Percentiles rank a stretch among this genome's conserved stretches.
These are phyloP conservation scores for Chlorodrepanis virens DNA, from an alignment of 2,113 vertebrate genomes.

Conservation along the genomic window DNA sequence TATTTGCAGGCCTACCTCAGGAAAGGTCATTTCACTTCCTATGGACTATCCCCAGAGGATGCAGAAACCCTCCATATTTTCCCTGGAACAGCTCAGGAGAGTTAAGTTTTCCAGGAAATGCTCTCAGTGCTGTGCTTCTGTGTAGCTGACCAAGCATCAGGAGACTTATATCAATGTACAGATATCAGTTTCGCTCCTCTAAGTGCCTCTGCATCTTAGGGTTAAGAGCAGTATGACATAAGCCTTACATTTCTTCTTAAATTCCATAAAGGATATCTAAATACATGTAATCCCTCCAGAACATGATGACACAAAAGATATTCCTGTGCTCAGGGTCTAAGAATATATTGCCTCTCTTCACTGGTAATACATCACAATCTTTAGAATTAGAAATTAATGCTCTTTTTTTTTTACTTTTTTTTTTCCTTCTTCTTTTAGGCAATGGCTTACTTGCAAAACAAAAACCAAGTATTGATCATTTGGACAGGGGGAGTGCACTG, in stretches of 20 bases:
- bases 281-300: not conserved
- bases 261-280: not conserved
- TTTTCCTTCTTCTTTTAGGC: not conserved
- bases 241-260: not conserved
- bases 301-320: slow-evolving; percentile 6
- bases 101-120: not conserved
- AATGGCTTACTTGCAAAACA: not conserved
- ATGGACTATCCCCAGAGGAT: not conserved
- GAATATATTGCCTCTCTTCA: not conserved
- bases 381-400: slow-evolving; percentile 34
- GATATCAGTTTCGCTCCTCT: not conserved
- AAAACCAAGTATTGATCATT: not conserved
- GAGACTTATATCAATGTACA: not conserved
- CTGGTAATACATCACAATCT: not conserved
- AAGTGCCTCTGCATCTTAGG: not conserved
- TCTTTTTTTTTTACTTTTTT: not conserved
- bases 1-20: not conserved
- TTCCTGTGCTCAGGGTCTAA: not conserved
- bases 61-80: not conserved
- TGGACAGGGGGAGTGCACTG: not conserved
- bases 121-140: not conserved
- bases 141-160: not conserved
- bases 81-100: not conserved
- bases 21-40: not conserved
- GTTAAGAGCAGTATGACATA: not conserved